Conservation (phyloP, 1,140 invertebrate species). For the Drosophila biarmipes region DNA sequence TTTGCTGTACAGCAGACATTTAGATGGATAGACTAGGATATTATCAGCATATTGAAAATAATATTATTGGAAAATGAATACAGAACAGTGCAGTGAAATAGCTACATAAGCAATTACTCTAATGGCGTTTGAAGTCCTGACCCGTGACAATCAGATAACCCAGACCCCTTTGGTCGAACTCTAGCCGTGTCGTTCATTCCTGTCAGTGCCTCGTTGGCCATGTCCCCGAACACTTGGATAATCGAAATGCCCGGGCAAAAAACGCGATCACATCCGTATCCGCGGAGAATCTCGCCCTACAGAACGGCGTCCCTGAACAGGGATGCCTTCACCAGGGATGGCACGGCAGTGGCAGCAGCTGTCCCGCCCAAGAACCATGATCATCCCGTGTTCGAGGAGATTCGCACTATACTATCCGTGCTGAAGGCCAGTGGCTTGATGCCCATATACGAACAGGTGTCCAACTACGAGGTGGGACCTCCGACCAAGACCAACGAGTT, state of each 20-base stretch:
- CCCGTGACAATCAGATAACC: constrained; percentile 53
- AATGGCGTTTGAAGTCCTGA: constrained; percentile 43
- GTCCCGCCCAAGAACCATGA: not conserved
- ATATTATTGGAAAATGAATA: no score
- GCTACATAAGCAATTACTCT: constrained; percentile 54
- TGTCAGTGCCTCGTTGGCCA: constrained; percentile 56
- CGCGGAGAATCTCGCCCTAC: constrained; percentile 36
- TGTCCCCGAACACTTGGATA: constrained; percentile 73
- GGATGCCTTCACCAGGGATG: constrained; percentile 47
- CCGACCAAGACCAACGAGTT: constrained; percentile 68
- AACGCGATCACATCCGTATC: constrained; percentile 23
- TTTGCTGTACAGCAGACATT: not conserved
- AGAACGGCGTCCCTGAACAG: constrained; percentile 6
- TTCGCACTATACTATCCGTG: constrained; percentile 61
- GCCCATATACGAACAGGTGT: constrained; percentile 73
- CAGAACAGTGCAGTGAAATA: no score
- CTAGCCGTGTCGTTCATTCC: constrained; percentile 19
- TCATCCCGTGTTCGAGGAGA: constrained; percentile 67
- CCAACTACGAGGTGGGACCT: constrained; percentile 70
- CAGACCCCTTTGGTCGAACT: constrained; percentile 14
- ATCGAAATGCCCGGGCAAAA: constrained; percentile 63
- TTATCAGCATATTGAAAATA: not conserved
- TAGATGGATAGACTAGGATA: not conserved
- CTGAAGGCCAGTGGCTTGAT: constrained; percentile 73
- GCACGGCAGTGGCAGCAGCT: not conserved